phyloP scores from a whole-genome alignment of 1,140 invertebrate species.

The Drosophila sucinea region DNA sequence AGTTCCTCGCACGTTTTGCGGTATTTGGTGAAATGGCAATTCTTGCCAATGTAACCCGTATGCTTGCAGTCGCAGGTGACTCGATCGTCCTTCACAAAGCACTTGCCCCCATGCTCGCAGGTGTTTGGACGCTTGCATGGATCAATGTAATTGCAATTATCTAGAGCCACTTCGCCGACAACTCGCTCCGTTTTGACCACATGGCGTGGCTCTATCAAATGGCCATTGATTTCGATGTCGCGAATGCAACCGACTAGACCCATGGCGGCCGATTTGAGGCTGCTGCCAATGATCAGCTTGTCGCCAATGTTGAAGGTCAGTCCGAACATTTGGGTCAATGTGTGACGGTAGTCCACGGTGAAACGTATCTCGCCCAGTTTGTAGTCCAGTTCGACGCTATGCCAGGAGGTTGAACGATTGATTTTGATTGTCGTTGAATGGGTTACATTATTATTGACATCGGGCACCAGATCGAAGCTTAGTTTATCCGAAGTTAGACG shows the following conservation, averaged over 20 bases:
- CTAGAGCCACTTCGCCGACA: slow-evolving; percentile 93
- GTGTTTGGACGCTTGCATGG: slow-evolving; percentile 94
- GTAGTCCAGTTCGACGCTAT: slow-evolving; percentile 90
- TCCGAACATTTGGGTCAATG: slow-evolving; percentile 87
- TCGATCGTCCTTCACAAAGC: slow-evolving; percentile 93
- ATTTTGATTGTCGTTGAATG: slow-evolving; percentile 91
- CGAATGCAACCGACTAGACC: slow-evolving; percentile 96
- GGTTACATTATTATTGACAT: slow-evolving; percentile 88
- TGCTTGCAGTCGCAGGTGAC: slow-evolving; percentile 94
- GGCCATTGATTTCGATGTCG: slow-evolving; percentile 92
- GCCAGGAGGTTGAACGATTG: slow-evolving; percentile 89
- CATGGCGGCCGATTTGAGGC: slow-evolving; percentile 86
- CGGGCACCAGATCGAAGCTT: slow-evolving; percentile 90
- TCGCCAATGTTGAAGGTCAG: slow-evolving; percentile 86
- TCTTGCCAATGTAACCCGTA: slow-evolving; percentile 94
- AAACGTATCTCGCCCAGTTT: slow-evolving; percentile 89
- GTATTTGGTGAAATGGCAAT: slow-evolving; percentile 96
- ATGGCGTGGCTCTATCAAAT: slow-evolving; percentile 88
- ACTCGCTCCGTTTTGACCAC: slow-evolving; percentile 92
- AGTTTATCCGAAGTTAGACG: slow-evolving; percentile 92
- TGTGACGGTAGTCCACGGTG: slow-evolving; percentile 89
- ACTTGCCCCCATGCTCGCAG: slow-evolving; percentile 95
- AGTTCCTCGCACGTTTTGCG: slow-evolving; percentile 96
- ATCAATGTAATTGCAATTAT: slow-evolving; percentile 95
- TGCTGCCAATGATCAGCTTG: slow-evolving; percentile 90